These are phyloP conservation scores for Danionella cerebrum DNA, from an alignment of 2,113 vertebrate genomes.

Conservation along the genomic window DNA sequence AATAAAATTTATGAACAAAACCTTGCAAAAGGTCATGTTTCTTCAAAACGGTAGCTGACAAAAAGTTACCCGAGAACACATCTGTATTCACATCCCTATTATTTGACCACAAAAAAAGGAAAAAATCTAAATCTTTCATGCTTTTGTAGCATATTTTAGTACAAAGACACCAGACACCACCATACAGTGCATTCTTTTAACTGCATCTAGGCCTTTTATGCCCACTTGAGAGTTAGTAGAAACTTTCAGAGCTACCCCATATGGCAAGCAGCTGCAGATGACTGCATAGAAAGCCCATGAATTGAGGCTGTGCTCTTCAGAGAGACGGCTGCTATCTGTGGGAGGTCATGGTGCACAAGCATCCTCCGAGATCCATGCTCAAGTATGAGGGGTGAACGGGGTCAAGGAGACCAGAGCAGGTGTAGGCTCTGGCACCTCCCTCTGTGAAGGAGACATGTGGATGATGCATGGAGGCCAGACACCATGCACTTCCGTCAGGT, in stretches of 20 bases:
- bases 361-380: conserved; percentile 20
- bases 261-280: conserved; percentile 36
- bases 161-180: neutral
- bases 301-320: conserved; percentile 33
- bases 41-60: too few relatives aligned
- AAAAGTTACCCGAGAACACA: too few relatives aligned
- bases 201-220: conserved; percentile 5
- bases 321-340: conserved; percentile 33
- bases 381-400: conserved; percentile 3
- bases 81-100: too few relatives aligned
- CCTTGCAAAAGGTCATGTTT: too few relatives aligned
- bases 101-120: too few relatives aligned
- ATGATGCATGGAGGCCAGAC: conserved; percentile 16
- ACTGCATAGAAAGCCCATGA: conserved; percentile 13
- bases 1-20: too few relatives aligned
- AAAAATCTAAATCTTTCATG: too few relatives aligned
- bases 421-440: conserved; percentile 10
- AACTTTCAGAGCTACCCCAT: conserved; percentile 30
- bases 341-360: conserved; percentile 18
- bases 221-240: conserved; percentile 22
- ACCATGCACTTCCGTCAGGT: conserved; percentile 14
- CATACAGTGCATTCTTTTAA: neutral
- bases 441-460: neutral
- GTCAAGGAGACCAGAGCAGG: conserved; percentile 26
- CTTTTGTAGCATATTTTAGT: too few relatives aligned